Conservation (phyloP, 2,888 invertebrate species). For the Chalcis sispes region DNA sequence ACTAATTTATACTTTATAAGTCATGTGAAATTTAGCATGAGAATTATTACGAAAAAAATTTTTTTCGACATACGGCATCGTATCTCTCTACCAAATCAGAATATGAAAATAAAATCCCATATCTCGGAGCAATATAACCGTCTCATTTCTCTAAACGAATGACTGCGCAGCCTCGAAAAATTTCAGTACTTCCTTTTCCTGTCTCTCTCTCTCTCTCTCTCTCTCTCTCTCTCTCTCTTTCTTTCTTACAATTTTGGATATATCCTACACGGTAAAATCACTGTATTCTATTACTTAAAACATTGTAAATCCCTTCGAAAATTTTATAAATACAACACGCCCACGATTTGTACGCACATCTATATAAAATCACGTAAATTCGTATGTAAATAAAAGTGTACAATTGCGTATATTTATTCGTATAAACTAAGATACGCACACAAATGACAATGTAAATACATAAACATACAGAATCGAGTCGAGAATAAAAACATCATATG, state of each 20-base stretch:
- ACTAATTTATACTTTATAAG: too few species aligned
- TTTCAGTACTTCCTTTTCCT: not conserved
- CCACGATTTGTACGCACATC: not conserved
- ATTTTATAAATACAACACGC: not conserved
- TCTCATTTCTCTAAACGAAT: slow-evolving; percentile 9
- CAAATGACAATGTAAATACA: too few species aligned
- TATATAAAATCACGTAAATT: not conserved
- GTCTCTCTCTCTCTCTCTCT: not conserved
- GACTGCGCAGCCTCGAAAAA: not conserved
- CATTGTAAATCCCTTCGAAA: not conserved
- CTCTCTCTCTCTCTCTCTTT: not conserved
- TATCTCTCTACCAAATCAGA: not conserved
- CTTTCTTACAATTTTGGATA: not conserved
- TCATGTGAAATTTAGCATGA: too few species aligned
- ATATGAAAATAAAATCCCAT: slow-evolving; percentile 30
- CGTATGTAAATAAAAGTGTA: too few species aligned
- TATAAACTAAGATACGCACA: too few species aligned
- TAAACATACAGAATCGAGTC: too few species aligned
- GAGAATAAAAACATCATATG: too few species aligned
- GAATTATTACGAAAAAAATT: too few species aligned
- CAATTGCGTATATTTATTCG: too few species aligned
- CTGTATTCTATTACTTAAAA: too few species aligned
- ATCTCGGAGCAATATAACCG: slow-evolving; percentile 22
- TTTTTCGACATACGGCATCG: too few species aligned
- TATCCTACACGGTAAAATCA: not conserved